Conservation (phyloP, 2,888 invertebrate species). For the Drosophila nigritarsus region DNA sequence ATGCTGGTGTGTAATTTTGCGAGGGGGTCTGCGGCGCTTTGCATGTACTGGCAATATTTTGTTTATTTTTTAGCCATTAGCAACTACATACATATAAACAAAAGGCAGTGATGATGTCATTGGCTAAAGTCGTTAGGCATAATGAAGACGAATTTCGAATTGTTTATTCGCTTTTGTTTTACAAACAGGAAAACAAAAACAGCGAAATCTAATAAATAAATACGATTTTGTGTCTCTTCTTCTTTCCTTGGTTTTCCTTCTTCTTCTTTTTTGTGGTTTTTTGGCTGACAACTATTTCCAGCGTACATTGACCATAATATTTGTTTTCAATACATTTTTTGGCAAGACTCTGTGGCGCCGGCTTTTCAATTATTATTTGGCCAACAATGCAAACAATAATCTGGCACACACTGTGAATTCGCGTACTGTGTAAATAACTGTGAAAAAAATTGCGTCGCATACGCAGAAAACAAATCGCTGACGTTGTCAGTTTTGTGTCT, state of each 20-base stretch:
- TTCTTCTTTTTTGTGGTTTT: slow-evolving; percentile 17
- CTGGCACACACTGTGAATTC: slow-evolving; percentile 58
- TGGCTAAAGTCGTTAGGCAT: slow-evolving; percentile 50
- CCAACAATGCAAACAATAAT: slow-evolving; percentile 48
- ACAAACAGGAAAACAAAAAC: slow-evolving; percentile 14
- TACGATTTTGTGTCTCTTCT: background rate
- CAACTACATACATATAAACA: slow-evolving; percentile 28
- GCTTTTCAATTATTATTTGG: slow-evolving; percentile 51
- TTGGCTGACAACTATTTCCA: slow-evolving; percentile 27
- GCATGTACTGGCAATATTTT: slow-evolving; percentile 5
- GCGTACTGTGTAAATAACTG: slow-evolving; percentile 50
- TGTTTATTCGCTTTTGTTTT: slow-evolving; percentile 52
- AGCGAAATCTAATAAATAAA: slow-evolving; percentile 20
- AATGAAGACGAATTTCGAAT: slow-evolving; percentile 71
- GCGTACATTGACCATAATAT: slow-evolving; percentile 44
- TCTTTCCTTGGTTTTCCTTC: background rate
- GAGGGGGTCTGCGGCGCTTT: background rate
- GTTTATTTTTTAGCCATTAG: slow-evolving; percentile 23
- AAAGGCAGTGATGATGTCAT: slow-evolving; percentile 65
- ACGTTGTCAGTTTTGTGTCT: slow-evolving; percentile 41
- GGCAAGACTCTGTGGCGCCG: slow-evolving; percentile 74
- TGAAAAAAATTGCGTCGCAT: slow-evolving; percentile 32
- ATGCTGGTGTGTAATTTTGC: slow-evolving; percentile 26
- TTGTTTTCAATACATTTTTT: slow-evolving; percentile 53
- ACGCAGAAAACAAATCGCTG: slow-evolving; percentile 51